Percentiles rank a stretch among this genome's conserved stretches.
These are phyloP conservation scores for Ficedula albicollis DNA, from an alignment of 2,797 vertebrate genomes.

Conservation along the genomic window DNA sequence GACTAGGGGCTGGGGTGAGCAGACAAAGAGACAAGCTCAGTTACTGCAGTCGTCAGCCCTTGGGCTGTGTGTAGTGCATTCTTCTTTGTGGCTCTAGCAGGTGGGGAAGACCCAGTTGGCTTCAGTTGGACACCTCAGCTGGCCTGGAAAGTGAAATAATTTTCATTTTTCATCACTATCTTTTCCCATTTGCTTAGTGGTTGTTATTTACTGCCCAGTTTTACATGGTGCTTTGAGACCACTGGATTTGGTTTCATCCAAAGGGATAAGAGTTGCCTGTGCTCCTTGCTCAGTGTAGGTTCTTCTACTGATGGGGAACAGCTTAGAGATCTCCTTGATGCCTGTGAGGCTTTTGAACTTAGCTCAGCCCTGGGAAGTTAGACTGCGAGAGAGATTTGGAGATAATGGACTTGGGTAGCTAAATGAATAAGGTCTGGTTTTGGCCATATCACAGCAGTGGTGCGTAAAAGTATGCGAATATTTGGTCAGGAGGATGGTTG, in stretches of 20 bases:
- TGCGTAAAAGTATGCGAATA: not conserved
- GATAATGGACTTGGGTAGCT: not conserved
- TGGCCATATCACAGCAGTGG: not conserved
- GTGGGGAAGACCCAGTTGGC: not conserved
- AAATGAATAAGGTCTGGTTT: not conserved
- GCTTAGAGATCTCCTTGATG: not conserved
- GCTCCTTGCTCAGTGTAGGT: accelerated
- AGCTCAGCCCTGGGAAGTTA: not conserved
- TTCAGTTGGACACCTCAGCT: not conserved
- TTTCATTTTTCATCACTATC: not conserved
- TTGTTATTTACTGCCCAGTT: not conserved
- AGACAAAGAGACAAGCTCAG: not conserved
- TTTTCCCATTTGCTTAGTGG: not conserved
- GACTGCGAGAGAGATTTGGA: not conserved
- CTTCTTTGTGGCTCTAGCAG: not conserved
- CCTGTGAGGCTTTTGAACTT: not conserved
- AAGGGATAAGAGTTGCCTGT: not conserved
- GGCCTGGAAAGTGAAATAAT: not conserved
- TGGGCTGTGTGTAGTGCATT: accelerated
- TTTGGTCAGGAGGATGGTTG: not conserved
- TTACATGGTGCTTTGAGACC: not conserved
- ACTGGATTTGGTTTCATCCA: not conserved
- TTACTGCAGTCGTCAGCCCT: accelerated
- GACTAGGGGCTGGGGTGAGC: not conserved
- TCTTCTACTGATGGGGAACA: not conserved